Base-by-base conservation (phyloP, 2,888 invertebrate species). In the Tridacna crocea region DNA sequence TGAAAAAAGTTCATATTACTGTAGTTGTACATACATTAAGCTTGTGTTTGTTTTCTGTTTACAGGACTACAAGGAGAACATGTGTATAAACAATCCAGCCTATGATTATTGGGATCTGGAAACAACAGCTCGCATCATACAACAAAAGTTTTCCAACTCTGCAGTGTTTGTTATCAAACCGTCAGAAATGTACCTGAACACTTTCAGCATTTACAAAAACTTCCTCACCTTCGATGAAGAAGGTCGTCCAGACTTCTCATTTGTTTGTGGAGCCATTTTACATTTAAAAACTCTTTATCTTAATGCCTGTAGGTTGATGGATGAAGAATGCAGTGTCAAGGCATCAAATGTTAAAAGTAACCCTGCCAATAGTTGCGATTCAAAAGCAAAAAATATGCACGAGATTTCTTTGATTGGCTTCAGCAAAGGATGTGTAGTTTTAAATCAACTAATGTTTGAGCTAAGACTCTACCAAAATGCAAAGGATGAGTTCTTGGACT, bases 351-450 rank as follows among this genome's bases (percentile, higher is more conserved):
- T n/a, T 4, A 36, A 68, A 26, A 55, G 19, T 55, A 36, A 46
- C n/a, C 10, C 12, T 46, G 4, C 19, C 10, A n/a, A 22, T 0
- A 46, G n/a, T 22, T 51, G 58, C 61, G 36, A 26, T 55, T 22
- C 24, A 22, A 72, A 26, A 58, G 72, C 72, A 12, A 36, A 58
- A 3, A 24, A 74, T 12, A 68, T 61, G 55, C 68, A 51, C 10
- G 70, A 70, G 22, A 22, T 70, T 26, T 17, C 22, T 8, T 70
- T 98, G 87, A 96, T 98, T 82, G 98, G 97, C 2, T 98, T 98
- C 95, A 98, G 98, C 95, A 98, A 98, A 95, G 98, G 98, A 80
- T 98, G 98, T 94, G 97, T 98, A 80, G 98, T 98, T 82, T 96
- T 98, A 91, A 98, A 98, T 95, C 98, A 98, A 95, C 95, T 98